phyloP scores from a whole-genome alignment of 2,888 invertebrate species.

The Drosophila lacicola region DNA sequence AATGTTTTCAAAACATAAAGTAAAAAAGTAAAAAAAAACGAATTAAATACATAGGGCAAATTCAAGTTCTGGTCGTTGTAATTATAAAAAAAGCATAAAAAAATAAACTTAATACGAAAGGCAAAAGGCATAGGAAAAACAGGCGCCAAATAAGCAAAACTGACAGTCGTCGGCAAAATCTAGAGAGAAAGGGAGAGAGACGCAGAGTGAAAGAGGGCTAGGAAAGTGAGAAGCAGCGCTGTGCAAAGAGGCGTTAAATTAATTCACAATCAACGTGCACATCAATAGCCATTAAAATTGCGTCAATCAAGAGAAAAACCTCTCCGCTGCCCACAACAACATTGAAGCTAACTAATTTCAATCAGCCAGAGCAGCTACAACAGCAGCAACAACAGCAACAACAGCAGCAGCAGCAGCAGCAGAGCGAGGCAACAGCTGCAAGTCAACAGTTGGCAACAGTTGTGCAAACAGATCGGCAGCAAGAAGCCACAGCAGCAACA shows the following conservation, averaged over 20 bases:
- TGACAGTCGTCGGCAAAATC: conserved; percentile 21
- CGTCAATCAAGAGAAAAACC: conserved; percentile 83
- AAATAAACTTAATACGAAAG: conserved; percentile 6
- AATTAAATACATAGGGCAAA: conserved; percentile 22
- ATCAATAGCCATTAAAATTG: conserved; percentile 82
- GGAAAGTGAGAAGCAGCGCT: conserved; percentile 7
- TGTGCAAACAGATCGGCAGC: conserved; percentile 45
- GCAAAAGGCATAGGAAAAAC: conserved; percentile 15
- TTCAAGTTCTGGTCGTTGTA: conserved; percentile 16
- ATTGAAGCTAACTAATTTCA: conserved; percentile 64
- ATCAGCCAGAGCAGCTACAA: conserved; percentile 48
- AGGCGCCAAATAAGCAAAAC: conserved; percentile 11
- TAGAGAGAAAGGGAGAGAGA: not conserved
- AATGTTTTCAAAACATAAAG: conserved; percentile 51
- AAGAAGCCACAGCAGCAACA: conserved; percentile 24
- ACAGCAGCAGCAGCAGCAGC: conserved; percentile 20
- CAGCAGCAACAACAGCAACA: conserved; percentile 29
- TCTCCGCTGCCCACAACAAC: conserved; percentile 77
- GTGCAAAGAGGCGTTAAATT: conserved; percentile 23
- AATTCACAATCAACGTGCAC: conserved; percentile 60
- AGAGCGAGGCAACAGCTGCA: conserved; percentile 46
- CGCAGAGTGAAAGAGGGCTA: conserved; percentile 7
- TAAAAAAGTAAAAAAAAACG: conserved; percentile 8
- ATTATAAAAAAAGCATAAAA: conserved; percentile 22
- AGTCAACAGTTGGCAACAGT: conserved; percentile 64